These are phyloP conservation scores for Diplolepis rosae DNA, from an alignment of 2,888 invertebrate species.

Conservation along the genomic window DNA sequence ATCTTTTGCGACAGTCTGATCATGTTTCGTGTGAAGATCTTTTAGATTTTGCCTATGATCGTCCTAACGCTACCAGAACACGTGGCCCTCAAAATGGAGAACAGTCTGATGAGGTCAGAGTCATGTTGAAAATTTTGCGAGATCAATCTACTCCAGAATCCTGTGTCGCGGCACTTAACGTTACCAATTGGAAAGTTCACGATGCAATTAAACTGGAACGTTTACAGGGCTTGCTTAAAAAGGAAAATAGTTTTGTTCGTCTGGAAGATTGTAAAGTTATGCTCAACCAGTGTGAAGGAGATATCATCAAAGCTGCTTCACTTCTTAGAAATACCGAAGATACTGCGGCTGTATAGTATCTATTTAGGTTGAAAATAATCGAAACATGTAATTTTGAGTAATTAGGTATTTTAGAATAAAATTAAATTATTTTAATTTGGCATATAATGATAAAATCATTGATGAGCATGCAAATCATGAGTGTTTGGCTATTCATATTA, in stretches of 20 bases:
- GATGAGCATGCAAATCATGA: not conserved
- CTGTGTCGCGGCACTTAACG: constrained; percentile 87
- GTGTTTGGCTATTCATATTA: not conserved
- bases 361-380: not conserved
- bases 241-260: constrained; percentile 68
- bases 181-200: constrained; percentile 91
- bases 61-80: constrained; percentile 81
- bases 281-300: constrained; percentile 68
- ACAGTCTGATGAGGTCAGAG: constrained; percentile 91
- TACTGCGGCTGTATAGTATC: constrained; percentile 65
- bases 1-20: constrained; percentile 75
- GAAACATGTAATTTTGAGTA: not conserved
- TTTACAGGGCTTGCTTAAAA: constrained; percentile 75
- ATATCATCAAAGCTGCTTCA: constrained; percentile 71
- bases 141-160: constrained; percentile 78
- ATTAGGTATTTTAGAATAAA: not conserved
- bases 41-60: constrained; percentile 89
- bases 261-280: constrained; percentile 70
- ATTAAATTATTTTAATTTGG: not conserved
- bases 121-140: constrained; percentile 89
- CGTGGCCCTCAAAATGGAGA: constrained; percentile 84
- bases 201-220: constrained; percentile 89
- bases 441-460: not conserved
- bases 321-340: constrained; percentile 67
- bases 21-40: constrained; percentile 94